A percentile compares a stretch with the other conserved stretches of the same genome.
Evolutionary conservation across 2,797 vertebrate genomes (phyloP).

Genomic region (Sebastes minor): DNA sequence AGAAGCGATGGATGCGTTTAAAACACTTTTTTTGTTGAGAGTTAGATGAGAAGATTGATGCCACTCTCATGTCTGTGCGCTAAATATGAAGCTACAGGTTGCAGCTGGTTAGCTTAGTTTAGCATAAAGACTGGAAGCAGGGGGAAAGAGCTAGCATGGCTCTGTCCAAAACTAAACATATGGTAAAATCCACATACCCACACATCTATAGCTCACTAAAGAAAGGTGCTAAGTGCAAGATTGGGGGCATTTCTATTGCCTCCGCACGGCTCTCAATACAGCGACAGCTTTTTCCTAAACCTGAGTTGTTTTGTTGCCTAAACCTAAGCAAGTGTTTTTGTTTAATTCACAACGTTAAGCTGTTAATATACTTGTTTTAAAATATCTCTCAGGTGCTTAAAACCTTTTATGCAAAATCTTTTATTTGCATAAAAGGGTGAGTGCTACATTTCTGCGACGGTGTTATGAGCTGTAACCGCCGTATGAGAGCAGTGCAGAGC

Average conservation of each 20-base stretch:
- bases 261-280: too few species aligned
- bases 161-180: background rate
- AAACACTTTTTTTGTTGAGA: background rate
- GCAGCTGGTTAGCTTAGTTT: background rate
- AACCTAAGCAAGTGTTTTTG: too few species aligned
- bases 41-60: background rate
- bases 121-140: background rate
- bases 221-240: fast-evolving
- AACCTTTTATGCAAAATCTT: constrained; percentile 60
- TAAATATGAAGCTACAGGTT: background rate
- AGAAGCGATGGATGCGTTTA: background rate
- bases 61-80: background rate
- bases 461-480: background rate
- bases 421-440: too few species aligned
- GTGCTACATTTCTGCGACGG: fast-evolving
- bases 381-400: constrained; percentile 52
- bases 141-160: background rate
- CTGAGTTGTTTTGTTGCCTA: too few species aligned
- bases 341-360: too few species aligned
- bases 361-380: constrained; percentile 23
- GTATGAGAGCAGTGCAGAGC: background rate
- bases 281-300: too few species aligned
- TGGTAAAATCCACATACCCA: background rate
- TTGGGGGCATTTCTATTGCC: background rate
- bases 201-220: background rate